These are phyloP conservation scores for Kradibia gibbosae DNA, from an alignment of 1,140 invertebrate species.

Conservation along the genomic window DNA sequence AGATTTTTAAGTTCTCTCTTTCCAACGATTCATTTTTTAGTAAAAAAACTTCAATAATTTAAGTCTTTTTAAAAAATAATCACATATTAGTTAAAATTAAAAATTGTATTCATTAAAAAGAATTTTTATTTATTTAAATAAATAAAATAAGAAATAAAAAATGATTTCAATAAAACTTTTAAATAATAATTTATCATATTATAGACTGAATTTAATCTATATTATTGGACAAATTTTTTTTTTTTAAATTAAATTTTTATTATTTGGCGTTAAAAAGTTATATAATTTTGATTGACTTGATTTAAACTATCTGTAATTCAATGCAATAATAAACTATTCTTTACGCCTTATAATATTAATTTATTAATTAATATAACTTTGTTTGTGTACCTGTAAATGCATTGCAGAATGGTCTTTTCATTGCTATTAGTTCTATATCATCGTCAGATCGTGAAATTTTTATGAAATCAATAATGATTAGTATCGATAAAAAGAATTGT, in stretches of 20 bases:
- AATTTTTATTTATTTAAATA: no score
- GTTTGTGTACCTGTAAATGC: conserved; percentile 60
- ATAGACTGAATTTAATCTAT: not conserved
- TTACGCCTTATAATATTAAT: not conserved
- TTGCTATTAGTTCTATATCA: conserved; percentile 40
- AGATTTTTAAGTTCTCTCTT: no score
- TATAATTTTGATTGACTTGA: not conserved
- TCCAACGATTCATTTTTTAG: no score
- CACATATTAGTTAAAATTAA: no score
- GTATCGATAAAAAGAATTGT: not conserved
- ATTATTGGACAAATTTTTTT: not conserved
- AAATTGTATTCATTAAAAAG: no score
- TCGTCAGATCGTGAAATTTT: conserved; percentile 3
- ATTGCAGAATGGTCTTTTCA: conserved; percentile 65
- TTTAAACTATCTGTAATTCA: not conserved
- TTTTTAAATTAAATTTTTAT: not conserved
- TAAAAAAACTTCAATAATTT: no score
- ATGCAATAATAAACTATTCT: not conserved
- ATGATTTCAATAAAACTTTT: no score
- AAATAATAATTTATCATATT: no score
- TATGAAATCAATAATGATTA: conserved; percentile 24
- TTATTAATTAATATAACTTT: not conserved
- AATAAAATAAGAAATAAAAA: no score
- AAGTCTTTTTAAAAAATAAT: not conserved
- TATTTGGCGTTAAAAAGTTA: not conserved